Conservation (phyloP, 2,113 vertebrate species). For the Arvicanthis niloticus region DNA sequence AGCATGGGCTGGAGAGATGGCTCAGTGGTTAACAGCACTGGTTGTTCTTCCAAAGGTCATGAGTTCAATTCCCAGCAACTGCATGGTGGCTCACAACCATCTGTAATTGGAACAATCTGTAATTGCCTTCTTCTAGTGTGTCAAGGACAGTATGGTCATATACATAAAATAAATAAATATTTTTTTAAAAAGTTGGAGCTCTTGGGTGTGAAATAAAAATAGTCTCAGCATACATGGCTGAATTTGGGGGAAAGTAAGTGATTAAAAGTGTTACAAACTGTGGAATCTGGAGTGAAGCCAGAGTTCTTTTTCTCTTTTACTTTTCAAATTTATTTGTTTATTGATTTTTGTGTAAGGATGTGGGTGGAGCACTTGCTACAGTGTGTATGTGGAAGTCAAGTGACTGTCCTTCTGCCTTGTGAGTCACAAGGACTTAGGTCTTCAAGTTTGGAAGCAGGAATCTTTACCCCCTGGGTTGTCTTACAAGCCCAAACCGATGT, state of each 20-base stretch:
- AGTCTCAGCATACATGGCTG: background rate
- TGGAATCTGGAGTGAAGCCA: slow-evolving; percentile 25
- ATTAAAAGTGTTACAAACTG: background rate
- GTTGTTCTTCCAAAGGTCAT: too few relatives aligned
- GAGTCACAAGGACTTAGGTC: background rate
- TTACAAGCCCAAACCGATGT: background rate
- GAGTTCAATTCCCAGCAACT: too few relatives aligned
- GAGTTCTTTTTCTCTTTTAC: background rate
- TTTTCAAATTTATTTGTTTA: background rate
- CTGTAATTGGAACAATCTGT: too few relatives aligned
- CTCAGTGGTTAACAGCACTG: too few relatives aligned
- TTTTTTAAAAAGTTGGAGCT: too few relatives aligned
- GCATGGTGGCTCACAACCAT: too few relatives aligned
- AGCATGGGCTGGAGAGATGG: too few relatives aligned
- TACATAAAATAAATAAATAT: too few relatives aligned
- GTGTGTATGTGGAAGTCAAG: background rate
- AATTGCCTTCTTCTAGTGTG: too few relatives aligned
- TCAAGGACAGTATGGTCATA: too few relatives aligned
- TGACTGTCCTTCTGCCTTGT: background rate
- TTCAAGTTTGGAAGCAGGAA: background rate
- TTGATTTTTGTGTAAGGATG: background rate
- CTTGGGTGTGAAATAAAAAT: background rate
- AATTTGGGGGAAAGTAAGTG: background rate
- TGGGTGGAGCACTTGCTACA: background rate
- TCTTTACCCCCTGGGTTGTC: background rate